Evolutionary conservation across 1,140 invertebrate genomes (phyloP).

Genomic region (Drosophila littoralis): DNA sequence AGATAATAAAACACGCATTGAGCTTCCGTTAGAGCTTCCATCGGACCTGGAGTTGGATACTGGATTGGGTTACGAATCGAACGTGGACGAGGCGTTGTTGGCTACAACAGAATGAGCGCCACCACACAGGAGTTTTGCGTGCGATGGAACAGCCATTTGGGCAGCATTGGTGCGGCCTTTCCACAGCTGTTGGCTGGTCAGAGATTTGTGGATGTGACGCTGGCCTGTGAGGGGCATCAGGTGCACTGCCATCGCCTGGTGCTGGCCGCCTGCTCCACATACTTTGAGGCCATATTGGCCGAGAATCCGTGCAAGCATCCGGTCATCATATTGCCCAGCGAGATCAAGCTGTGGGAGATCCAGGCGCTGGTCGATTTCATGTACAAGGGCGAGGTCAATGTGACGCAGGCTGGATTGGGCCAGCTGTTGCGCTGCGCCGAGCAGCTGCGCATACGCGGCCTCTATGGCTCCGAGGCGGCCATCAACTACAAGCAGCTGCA

Average conservation of each 20-base stretch:
- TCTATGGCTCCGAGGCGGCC: conserved; percentile 85
- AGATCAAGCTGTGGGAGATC: conserved; percentile 88
- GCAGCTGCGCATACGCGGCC: conserved; percentile 90
- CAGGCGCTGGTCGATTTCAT: conserved; percentile 94
- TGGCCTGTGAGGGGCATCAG: conserved; percentile 94
- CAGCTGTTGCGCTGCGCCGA: conserved; percentile 92
- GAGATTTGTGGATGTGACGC: conserved; percentile 94
- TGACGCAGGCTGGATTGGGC: conserved; percentile 92
- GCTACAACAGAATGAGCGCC: conserved; percentile 81
- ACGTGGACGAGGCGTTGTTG: not conserved
- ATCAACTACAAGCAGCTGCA: conserved; percentile 83
- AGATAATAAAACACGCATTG: not conserved
- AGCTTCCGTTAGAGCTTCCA: conserved; percentile 28
- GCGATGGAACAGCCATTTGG: conserved; percentile 90
- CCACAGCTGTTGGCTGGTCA: conserved; percentile 90
- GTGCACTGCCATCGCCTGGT: conserved; percentile 95
- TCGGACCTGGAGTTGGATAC: not conserved
- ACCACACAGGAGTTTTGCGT: conserved; percentile 91
- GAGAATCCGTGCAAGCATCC: conserved; percentile 94
- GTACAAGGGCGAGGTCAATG: conserved; percentile 94
- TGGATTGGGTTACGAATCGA: not conserved
- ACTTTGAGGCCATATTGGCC: conserved; percentile 91
- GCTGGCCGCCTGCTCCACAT: conserved; percentile 92
- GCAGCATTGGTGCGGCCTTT: conserved; percentile 83
- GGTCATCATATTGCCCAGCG: conserved; percentile 92